Evolutionary conservation across 2,797 vertebrate genomes (phyloP).

Genomic region (Capromys pilorides): DNA sequence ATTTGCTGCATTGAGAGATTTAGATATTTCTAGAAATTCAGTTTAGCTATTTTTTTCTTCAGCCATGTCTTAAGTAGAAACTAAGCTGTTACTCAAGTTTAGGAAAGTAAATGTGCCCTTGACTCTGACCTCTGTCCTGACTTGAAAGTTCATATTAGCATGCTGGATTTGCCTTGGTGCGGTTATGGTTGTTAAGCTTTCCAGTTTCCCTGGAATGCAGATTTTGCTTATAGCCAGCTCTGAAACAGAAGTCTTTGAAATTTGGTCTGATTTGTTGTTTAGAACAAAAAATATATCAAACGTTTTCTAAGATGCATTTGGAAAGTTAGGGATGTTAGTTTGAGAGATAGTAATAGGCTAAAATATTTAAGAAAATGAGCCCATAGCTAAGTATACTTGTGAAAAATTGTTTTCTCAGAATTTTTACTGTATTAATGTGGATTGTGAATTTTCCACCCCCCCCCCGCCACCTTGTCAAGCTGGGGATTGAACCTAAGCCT

Average conservation of each 20-base stretch:
- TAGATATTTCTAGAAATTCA: background rate
- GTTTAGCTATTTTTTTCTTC: background rate
- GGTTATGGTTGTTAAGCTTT: slow-evolving; percentile 26
- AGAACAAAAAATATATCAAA: background rate
- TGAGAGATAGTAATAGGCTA: background rate
- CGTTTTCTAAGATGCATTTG: slow-evolving; percentile 58
- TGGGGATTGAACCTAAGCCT: background rate
- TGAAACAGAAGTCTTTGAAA: slow-evolving; percentile 41
- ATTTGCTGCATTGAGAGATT: slow-evolving; percentile 13
- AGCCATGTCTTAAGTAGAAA: background rate
- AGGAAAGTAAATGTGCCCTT: background rate
- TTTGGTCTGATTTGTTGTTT: background rate
- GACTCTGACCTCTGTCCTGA: background rate
- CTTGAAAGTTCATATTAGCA: background rate
- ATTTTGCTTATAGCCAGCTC: background rate
- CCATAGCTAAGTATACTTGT: background rate
- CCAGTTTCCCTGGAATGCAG: background rate
- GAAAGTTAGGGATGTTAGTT: slow-evolving; percentile 10
- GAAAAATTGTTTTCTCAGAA: background rate
- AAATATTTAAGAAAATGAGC: slow-evolving; percentile 33
- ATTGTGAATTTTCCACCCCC: background rate
- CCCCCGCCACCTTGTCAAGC: background rate
- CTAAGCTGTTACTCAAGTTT: background rate
- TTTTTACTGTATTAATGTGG: slow-evolving; percentile 14
- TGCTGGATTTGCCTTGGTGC: background rate